Conservation (phyloP, 1,140 invertebrate species). For the Solenopsis fugax region DNA sequence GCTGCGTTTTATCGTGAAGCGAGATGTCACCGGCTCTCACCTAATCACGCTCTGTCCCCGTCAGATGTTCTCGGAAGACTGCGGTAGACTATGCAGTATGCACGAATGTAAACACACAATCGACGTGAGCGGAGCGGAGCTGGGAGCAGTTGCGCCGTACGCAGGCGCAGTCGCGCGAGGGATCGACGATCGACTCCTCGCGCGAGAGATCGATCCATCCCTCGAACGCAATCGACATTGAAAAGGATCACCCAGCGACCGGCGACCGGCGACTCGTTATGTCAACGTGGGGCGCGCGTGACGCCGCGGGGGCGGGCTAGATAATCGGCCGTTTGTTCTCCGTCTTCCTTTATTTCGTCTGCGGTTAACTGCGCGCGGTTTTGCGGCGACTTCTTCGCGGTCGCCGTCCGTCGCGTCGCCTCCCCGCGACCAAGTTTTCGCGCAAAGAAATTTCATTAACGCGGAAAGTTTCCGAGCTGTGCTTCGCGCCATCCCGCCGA, state of each 20-base stretch:
- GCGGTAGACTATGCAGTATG: not conserved
- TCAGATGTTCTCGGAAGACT: not conserved
- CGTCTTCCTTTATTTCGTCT: slow-evolving; percentile 4
- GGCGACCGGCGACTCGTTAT: too few species aligned
- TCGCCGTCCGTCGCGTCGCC: not conserved
- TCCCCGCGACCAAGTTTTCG: slow-evolving; percentile 9
- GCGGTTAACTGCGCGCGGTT: slow-evolving; percentile 16
- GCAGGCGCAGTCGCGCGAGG: slow-evolving; percentile 2
- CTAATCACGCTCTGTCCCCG: not conserved
- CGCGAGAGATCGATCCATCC: not conserved
- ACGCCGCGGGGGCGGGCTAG: not conserved
- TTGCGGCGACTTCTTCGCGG: slow-evolving; percentile 1
- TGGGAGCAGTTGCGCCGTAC: too few species aligned
- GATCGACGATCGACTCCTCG: slow-evolving; percentile 5
- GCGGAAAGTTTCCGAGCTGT: slow-evolving; percentile 19
- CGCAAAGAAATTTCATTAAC: slow-evolving; percentile 48
- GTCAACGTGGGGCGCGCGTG: too few species aligned
- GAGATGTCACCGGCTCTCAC: not conserved
- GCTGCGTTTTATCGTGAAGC: not conserved
- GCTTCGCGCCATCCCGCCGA: not conserved
- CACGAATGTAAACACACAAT: slow-evolving; percentile 4
- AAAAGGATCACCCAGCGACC: not conserved
- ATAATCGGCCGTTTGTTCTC: slow-evolving; percentile 12
- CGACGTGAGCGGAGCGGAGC: not conserved
- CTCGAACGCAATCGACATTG: not conserved